Evolutionary conservation across 2,113 vertebrate species (phyloP), one percentile per base, ranked within the genome.

Genomic region (Guaruba guarouba): DNA sequence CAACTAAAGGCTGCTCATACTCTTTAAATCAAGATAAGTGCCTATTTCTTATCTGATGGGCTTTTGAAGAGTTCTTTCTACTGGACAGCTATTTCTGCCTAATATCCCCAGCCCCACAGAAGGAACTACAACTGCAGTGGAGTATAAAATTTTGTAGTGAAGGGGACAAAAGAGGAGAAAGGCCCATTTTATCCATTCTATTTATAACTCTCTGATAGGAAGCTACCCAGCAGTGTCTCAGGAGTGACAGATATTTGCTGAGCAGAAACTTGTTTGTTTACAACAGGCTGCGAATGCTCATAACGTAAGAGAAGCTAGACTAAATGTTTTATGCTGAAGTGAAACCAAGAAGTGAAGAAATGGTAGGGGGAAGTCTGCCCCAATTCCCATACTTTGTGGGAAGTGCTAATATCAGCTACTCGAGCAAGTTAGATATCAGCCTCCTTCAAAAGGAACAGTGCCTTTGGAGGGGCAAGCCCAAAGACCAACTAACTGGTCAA

Each of bases 51-150:
- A 63, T 33, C 13, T 48, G 29, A 25, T 46, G 39, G 8, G 12
- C n/a, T 29, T 92, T 59, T 52, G 33, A 75, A 83, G 35, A 14
- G 35, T 90, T 33, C 27, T 33, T 92, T 82, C 31, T 87, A 19
- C n/a, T 57, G 33, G 44, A 33, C 57, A 90, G 27, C 39, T 71
- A 11, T 57, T 86, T 43, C 44, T 83, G 68, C 13, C 33, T 43
- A 19, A 16, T 0, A 4, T 37, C 11, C 8, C 13, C 23, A 23
- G 33, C 4, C 3, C 7, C 51, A 43, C 8, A 48, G 66, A 52
- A 61, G 37, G 49, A 79, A 10, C 37, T 74, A 20, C 31, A 75
- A 5, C 23, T 78, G 51, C 35, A 51, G 2, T 31, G n/a, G 24
- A 39, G 11, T 44, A 7, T 55, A 15, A 39, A 10, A 33, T 52